A percentile compares a stretch with the other conserved stretches of the same genome.
Evolutionary conservation across 1,140 invertebrate genomes (phyloP).

Genomic region (Zaprionus africanus): DNA sequence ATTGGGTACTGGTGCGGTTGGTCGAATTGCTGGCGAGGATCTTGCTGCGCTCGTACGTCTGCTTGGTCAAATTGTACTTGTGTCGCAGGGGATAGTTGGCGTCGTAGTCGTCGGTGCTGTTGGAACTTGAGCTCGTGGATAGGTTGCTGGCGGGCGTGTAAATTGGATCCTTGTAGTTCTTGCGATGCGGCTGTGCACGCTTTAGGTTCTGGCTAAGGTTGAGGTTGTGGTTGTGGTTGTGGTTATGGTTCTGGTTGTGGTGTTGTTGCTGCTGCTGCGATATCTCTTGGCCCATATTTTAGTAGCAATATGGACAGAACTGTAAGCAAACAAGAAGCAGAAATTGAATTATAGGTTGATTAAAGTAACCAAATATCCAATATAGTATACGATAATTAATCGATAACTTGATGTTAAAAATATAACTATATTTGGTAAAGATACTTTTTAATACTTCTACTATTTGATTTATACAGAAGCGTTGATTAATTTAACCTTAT

Average conservation of each 20-base stretch:
- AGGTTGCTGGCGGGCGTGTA: constrained; percentile 61
- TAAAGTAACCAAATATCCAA: background rate
- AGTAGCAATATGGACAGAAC: constrained; percentile 77
- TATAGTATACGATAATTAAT: too few species aligned
- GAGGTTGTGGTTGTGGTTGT: constrained; percentile 52
- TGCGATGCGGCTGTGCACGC: constrained; percentile 41
- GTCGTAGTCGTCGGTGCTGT: constrained; percentile 50
- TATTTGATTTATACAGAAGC: too few species aligned
- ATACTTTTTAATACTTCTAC: too few species aligned
- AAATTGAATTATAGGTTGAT: background rate
- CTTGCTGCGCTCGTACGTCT: constrained; percentile 74
- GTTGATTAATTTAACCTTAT: background rate
- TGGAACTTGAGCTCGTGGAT: constrained; percentile 53
- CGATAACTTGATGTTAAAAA: too few species aligned
- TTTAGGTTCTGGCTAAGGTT: constrained; percentile 49
- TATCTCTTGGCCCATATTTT: constrained; percentile 84
- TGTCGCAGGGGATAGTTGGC: constrained; percentile 72
- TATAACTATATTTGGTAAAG: too few species aligned
- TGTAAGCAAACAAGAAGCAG: constrained; percentile 27
- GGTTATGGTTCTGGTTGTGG: constrained; percentile 61
- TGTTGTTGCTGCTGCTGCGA: constrained; percentile 79
- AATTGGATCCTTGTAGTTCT: constrained; percentile 58
- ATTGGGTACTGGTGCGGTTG: constrained; percentile 33
- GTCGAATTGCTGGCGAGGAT: constrained; percentile 28
- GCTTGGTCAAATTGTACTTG: constrained; percentile 76